These are phyloP conservation scores for Zaprionus capensis DNA, from an alignment of 1,140 invertebrate genomes.

Conservation along the genomic window DNA sequence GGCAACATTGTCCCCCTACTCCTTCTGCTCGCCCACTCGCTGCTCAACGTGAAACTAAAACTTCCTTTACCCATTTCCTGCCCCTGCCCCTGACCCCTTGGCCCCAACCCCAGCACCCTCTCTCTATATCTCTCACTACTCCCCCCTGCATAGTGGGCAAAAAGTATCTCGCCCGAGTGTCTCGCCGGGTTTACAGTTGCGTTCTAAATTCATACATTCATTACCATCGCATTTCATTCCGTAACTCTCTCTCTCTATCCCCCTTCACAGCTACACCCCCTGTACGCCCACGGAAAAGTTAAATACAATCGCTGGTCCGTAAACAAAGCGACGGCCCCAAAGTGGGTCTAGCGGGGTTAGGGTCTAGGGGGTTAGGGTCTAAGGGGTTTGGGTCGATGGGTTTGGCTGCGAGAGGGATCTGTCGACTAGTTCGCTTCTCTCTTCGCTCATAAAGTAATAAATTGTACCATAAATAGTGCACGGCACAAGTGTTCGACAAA, in stretches of 20 bases:
- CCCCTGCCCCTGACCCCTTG: constrained; percentile 43
- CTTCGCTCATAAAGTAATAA: constrained; percentile 83
- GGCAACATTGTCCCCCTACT: constrained; percentile 54
- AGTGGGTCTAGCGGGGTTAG: background rate
- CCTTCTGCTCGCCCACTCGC: background rate
- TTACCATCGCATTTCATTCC: constrained; percentile 77
- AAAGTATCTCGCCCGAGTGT: constrained; percentile 79
- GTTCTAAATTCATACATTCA: constrained; percentile 83
- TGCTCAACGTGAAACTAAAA: constrained; percentile 76
- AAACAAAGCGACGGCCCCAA: constrained; percentile 56
- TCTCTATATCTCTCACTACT: background rate
- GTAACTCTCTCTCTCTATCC: background rate
- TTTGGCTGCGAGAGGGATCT: background rate
- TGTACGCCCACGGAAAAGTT: constrained; percentile 48
- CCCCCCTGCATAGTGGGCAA: constrained; percentile 53
- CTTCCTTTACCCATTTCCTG: constrained; percentile 83
- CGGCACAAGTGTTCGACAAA: constrained; percentile 69
- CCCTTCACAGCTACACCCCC: background rate
- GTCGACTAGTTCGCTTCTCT: constrained; percentile 56
- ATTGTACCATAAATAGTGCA: constrained; percentile 80
- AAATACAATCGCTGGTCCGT: constrained; percentile 80
- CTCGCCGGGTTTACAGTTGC: constrained; percentile 79
- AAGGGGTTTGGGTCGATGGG: background rate
- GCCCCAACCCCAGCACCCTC: background rate
- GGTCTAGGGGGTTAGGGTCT: background rate